Conservation (phyloP, 2,888 invertebrate genomes). For the Parasteatoda lunata region DNA sequence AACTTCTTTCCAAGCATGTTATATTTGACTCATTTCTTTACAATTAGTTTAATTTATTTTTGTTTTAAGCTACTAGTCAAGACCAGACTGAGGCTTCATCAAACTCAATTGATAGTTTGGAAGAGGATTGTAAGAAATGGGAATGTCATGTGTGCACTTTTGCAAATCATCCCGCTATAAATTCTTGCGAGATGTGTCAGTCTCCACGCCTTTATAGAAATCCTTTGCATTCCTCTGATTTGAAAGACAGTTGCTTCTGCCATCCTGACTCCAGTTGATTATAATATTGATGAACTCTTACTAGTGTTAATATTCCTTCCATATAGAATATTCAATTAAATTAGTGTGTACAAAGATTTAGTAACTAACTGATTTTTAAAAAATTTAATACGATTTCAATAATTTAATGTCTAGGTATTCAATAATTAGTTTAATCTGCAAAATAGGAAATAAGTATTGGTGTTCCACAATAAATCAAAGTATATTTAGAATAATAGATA, state of each 20-base stretch:
- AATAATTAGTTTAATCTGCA: neutral
- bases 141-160: slow-evolving; percentile 94
- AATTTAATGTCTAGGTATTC: neutral
- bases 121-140: slow-evolving; percentile 78
- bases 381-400: neutral
- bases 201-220: slow-evolving; percentile 79
- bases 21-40: too few species aligned
- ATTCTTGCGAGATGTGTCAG: slow-evolving; percentile 94
- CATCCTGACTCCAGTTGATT: slow-evolving; percentile 26
- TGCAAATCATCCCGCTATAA: slow-evolving; percentile 92
- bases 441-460: too few species aligned
- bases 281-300: neutral
- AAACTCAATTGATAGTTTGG: too few species aligned
- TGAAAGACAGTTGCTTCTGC: slow-evolving; percentile 29
- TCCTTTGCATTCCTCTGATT: neutral
- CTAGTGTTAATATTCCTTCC: slow-evolving; percentile 25
- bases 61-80: too few species aligned
- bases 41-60: too few species aligned
- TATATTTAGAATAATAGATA: neutral
- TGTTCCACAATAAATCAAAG: neutral
- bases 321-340: slow-evolving; percentile 9
- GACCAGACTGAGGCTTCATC: too few species aligned
- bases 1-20: too few species aligned
- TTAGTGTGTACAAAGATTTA: neutral
- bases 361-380: neutral